Evolutionary conservation across 2,888 invertebrate genomes (phyloP), one percentile per base, ranked within the genome.

Genomic region (Diarsia mendica): DNA sequence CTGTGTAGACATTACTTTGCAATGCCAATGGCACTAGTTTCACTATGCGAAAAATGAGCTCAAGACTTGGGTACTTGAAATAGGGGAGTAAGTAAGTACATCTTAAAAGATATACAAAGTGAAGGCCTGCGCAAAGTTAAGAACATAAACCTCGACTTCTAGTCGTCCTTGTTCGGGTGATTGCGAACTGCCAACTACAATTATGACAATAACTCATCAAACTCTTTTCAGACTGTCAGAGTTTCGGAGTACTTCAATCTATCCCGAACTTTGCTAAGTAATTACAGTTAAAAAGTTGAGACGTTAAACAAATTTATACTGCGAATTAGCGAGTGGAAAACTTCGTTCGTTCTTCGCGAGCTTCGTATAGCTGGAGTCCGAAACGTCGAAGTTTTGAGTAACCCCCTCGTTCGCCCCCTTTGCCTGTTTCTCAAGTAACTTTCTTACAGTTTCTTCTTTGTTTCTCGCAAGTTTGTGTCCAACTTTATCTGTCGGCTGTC

Each of bases 301-400:
- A 95, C 96, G 95, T 96, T 95, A 96, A 96, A 95, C 95, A 96
- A 96, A 96, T 96, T 96, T 96, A 96, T 96, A 95, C 94, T 95
- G 91, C 90, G 94, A 95, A 96, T 96, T 95, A 96, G 95, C 92
- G 94, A 95, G 94, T 93, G 92, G 91, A 91, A 93, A 94, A 94
- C 91, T 83, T 83, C 48, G 84, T 76, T 84, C 76, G 81, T 84
- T 76, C 73, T 94, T 93, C 80, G 84, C 88, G 85, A 92, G 92
- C 91, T 94, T 93, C 91, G 94, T 92, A 93, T 93, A 90, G 92
- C 93, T 90, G 91, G 88, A 92, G 93, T 93, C 93, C 93, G 90
- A 92, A 92, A 93, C 93, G 95, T 92, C 91, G 90, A 95, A 96
- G 94, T 95, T 95, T 92, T 91, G 91, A 93, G 93, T 93, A 93